Base-by-base conservation (phyloP, 2,797 vertebrate species). In the Arremon aurantiirostris region DNA sequence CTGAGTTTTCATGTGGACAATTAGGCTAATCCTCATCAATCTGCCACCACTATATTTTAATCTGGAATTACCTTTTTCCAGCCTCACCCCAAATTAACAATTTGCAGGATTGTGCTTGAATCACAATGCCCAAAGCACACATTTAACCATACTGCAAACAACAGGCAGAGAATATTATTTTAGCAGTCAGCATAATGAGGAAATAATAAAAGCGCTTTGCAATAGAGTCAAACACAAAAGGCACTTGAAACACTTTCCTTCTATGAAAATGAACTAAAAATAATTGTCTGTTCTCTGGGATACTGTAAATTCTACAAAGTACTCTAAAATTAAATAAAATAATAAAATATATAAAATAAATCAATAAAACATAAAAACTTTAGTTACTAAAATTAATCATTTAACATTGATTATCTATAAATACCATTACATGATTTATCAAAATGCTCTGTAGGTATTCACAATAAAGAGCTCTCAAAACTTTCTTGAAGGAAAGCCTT, bases 141-240 rank as follows among this genome's bases (percentile, higher is more conserved):
- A 72, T 86, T 91, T 88, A 70, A 70, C 63, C 76, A 56, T 15
- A 64, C 63, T 90, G 80, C 68, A 91, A 93, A 84, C 70, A 94
- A 90, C 1, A 93, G 94, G 79, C 82, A 97, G 82, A 95, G 52
- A 91, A 79, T 50, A 73, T 70, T 64, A 84, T 56, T 90, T 89
- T 12, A 95, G 91, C 68, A 86, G 55, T 88, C 70, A 96, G 60
- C 57, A 80, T 41, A 73, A 90, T 22, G 46, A 91, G 56, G 71
- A 94, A 88, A 94, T 70, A 96, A 94, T 85, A 68, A 21, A 81
- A 83, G 72, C 15, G 13, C 80, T 91, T 84, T 94, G 73, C 87
- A 92, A 89, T 52, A 84, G 81, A 91, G 64, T 78, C 70, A 88
- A 55, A 79, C 76, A 4, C 61, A 65, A 39, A 81, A 91, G 55